These are phyloP conservation scores for Buceros bicornis DNA, from an alignment of 2,797 vertebrate species.

Conservation along the genomic window DNA sequence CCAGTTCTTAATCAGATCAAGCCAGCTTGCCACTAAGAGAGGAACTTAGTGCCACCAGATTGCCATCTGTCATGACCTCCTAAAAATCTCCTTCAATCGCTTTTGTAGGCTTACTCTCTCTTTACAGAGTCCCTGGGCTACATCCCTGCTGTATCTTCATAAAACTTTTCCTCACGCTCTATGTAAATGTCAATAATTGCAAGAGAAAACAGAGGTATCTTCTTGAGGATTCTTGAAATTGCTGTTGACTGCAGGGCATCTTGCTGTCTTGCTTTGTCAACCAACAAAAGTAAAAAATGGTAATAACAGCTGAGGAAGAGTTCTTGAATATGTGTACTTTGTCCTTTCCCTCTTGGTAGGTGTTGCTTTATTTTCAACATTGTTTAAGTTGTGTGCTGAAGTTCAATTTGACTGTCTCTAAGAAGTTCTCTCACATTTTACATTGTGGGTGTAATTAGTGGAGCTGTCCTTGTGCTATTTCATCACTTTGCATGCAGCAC, in stretches of 20 bases:
- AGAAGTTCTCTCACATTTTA: not conserved
- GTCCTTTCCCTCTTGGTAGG: not conserved
- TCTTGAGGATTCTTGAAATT: not conserved
- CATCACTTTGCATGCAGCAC: not conserved
- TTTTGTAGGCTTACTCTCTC: not conserved
- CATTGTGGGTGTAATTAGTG: not conserved
- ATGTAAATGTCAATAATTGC: not conserved
- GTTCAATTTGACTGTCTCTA: not conserved
- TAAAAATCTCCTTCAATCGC: not conserved
- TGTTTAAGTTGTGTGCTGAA: not conserved
- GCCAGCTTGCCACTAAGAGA: not conserved
- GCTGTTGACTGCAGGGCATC: fast-evolving
- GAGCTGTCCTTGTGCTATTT: not conserved
- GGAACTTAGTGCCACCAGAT: not conserved
- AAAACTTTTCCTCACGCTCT: not conserved
- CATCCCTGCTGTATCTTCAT: not conserved
- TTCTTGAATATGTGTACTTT: not conserved
- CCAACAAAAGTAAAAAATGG: fast-evolving
- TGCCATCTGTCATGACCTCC: slow-evolving; percentile 23
- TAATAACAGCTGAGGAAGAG: not conserved
- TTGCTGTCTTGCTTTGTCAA: not conserved
- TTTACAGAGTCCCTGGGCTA: not conserved
- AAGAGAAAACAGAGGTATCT: not conserved
- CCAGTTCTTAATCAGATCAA: slow-evolving; percentile 29
- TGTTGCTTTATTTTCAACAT: not conserved